Percentiles rank a stretch among this genome's conserved stretches.
Conservation (phyloP, 2,888 invertebrate species). For the Zygogramma bicolorata region DNA sequence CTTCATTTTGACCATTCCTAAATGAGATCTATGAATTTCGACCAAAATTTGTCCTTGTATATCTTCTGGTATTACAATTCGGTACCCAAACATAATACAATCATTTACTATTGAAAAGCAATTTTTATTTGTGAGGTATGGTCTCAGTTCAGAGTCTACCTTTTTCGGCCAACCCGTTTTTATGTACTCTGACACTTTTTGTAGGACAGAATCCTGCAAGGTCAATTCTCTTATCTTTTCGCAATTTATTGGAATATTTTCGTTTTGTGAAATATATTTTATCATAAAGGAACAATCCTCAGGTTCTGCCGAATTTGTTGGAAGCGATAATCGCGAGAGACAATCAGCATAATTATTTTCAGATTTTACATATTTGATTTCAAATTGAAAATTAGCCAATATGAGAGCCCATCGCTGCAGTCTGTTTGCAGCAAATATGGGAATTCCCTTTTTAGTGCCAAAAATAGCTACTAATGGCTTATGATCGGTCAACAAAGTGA, state of each 20-base stretch:
- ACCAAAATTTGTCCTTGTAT: too few species aligned
- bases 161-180: neutral
- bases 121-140: neutral
- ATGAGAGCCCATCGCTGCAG: neutral
- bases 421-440: neutral
- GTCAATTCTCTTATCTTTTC: neutral
- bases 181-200: too few species aligned
- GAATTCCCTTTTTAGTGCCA: neutral
- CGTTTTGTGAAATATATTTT: neutral
- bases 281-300: neutral
- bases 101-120: neutral
- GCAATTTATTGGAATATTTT: neutral
- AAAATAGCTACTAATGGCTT: neutral
- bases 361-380: neutral
- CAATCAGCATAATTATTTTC: neutral
- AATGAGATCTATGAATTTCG: too few species aligned
- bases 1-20: too few species aligned
- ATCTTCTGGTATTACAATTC: too few species aligned
- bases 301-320: neutral
- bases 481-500: neutral
- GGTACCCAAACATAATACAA: too few species aligned
- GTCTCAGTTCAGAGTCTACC: neutral
- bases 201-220: neutral
- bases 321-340: neutral
- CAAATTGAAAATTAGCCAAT: neutral